Evolutionary conservation across 2,113 vertebrate species (phyloP).

Genomic region (Lasiurus cinereus): DNA sequence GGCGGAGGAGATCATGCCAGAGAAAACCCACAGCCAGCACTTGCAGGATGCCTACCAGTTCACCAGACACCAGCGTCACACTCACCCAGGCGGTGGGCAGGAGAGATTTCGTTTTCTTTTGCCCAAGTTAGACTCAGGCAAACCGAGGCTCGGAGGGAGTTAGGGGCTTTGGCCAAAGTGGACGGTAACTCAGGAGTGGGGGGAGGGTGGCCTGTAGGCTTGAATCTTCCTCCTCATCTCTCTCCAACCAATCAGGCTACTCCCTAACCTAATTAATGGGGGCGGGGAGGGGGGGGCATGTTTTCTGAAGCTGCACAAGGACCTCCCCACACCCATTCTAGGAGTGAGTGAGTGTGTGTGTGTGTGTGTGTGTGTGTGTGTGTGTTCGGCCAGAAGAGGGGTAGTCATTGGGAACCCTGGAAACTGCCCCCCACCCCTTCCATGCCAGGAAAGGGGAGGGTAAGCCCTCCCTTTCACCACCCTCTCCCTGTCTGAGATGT

Average conservation of each 20-base stretch:
- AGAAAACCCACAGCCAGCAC: neutral
- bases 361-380: too few relatives aligned
- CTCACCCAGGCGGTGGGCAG: neutral
- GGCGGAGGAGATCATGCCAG: neutral
- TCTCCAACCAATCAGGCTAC: neutral
- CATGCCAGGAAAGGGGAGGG: neutral
- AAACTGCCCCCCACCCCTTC: slow-evolving; percentile 11
- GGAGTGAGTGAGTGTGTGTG: neutral
- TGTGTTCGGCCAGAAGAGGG: neutral
- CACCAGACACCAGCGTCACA: neutral
- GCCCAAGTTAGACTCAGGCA: neutral
- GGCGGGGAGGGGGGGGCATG: neutral
- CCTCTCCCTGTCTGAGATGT: neutral
- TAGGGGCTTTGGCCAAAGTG: neutral
- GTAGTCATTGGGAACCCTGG: neutral
- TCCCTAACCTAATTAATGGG: neutral
- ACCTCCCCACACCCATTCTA: neutral
- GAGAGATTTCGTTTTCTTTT: neutral
- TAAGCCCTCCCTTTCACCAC: neutral
- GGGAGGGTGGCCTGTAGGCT: neutral
- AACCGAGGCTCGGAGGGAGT: neutral
- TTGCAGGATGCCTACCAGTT: neutral
- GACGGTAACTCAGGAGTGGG: neutral
- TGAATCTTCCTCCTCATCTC: neutral
- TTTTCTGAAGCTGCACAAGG: neutral